Conservation (phyloP, 2,797 vertebrate genomes). For the Carcharodon carcharias region DNA sequence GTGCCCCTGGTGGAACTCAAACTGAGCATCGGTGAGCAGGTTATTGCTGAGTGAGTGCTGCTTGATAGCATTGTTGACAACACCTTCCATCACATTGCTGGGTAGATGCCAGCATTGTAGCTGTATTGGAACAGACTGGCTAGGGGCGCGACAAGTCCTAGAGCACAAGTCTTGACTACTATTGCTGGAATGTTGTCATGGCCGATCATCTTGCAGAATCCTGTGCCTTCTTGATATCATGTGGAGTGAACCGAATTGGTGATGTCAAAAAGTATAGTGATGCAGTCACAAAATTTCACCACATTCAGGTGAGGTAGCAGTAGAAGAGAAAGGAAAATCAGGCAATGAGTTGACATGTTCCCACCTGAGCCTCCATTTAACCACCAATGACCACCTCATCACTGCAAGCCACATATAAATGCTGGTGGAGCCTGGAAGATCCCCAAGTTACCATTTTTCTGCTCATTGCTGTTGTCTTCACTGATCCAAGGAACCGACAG, state of each 20-base stretch:
- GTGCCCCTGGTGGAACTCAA: no score
- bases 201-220: no score
- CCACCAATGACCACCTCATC: not conserved
- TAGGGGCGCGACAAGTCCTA: no score
- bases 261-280: not conserved
- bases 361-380: not conserved
- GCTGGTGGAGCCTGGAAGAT: not conserved
- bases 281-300: not conserved
- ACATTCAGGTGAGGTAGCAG: not conserved
- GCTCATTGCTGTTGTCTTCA: not conserved
- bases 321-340: not conserved
- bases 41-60: no score
- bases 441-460: not conserved
- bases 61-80: no score
- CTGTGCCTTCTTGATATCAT: no score
- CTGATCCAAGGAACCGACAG: not conserved
- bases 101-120: no score
- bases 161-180: no score
- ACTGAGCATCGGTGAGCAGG: no score
- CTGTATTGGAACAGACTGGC: no score
- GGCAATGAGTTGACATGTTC: not conserved
- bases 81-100: no score
- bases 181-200: no score
- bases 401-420: not conserved
- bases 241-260: not conserved